These are phyloP conservation scores for Chaetophractus vellerosus DNA, from an alignment of 2,797 vertebrate species.

Conservation along the genomic window DNA sequence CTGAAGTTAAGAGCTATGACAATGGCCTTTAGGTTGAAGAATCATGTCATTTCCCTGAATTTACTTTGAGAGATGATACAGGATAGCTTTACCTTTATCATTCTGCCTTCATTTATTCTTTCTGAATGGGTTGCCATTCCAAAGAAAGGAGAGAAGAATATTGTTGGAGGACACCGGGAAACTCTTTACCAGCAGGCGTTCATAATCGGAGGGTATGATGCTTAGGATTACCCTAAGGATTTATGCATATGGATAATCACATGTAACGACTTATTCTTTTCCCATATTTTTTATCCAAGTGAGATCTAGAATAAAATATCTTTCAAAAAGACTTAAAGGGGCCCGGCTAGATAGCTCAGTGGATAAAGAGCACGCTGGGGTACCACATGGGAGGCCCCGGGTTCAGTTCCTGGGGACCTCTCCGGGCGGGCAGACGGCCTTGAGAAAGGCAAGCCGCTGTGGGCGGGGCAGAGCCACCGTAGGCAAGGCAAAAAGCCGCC, in stretches of 20 bases:
- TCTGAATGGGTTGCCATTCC: not conserved
- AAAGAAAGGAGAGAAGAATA: not conserved
- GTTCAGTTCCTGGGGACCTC: no score
- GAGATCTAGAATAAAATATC: not conserved
- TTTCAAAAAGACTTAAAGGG: not conserved
- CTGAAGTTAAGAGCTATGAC: not conserved
- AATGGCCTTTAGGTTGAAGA: not conserved
- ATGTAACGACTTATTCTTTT: not conserved
- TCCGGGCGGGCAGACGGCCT: no score
- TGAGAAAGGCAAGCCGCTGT: no score
- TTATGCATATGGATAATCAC: not conserved
- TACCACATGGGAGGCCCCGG: no score
- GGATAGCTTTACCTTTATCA: not conserved
- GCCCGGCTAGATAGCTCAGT: no score
- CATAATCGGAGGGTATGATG: not conserved
- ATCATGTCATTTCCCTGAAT: not conserved
- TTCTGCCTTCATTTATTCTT: not conserved
- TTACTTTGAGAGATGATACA: not conserved
- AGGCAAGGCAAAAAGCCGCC: no score
- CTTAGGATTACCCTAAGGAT: not conserved
- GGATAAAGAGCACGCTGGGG: no score
- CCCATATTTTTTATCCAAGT: not conserved
- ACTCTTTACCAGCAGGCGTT: not conserved
- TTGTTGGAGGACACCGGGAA: not conserved
- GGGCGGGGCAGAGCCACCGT: no score